These are phyloP conservation scores for Carpatolechia fugitivella DNA, from an alignment of 2,888 invertebrate genomes.

Conservation along the genomic window DNA sequence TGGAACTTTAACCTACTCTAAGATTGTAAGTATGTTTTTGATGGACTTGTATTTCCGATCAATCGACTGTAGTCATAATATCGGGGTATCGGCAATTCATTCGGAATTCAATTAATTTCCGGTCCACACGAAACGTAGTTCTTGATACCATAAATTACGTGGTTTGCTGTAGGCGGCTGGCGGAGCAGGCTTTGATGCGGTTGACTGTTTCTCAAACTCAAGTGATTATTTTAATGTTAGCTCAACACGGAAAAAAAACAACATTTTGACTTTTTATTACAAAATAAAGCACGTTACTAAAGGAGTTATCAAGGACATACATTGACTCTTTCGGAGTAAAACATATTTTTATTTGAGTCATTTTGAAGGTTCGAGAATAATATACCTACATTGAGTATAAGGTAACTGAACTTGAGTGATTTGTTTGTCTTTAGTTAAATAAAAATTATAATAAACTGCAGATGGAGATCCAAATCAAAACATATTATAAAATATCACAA, in stretches of 20 bases:
- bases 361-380: slow-evolving; percentile 2
- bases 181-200: slow-evolving; percentile 53
- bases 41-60: neutral
- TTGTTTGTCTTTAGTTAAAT: slow-evolving; percentile 10
- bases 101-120: slow-evolving; percentile 66
- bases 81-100: slow-evolving; percentile 38
- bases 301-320: slow-evolving; percentile 20
- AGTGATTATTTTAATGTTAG: slow-evolving; percentile 17
- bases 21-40: no score
- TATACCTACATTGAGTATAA: neutral
- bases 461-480: no score
- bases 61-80: neutral
- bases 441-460: no score
- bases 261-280: slow-evolving; percentile 1
- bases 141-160: slow-evolving; percentile 59
- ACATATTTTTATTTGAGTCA: slow-evolving; percentile 12
- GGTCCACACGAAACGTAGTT: slow-evolving; percentile 47
- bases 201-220: slow-evolving; percentile 27
- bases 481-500: no score
- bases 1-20: no score
- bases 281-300: slow-evolving; percentile 16
- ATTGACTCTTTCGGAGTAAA: slow-evolving; percentile 11
- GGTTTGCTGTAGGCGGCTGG: no score
- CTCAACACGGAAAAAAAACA: slow-evolving; percentile 5
- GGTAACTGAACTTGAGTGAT: neutral